phyloP scores from a whole-genome alignment of 2,888 invertebrate species.

The Pterobdella sp. region DNA sequence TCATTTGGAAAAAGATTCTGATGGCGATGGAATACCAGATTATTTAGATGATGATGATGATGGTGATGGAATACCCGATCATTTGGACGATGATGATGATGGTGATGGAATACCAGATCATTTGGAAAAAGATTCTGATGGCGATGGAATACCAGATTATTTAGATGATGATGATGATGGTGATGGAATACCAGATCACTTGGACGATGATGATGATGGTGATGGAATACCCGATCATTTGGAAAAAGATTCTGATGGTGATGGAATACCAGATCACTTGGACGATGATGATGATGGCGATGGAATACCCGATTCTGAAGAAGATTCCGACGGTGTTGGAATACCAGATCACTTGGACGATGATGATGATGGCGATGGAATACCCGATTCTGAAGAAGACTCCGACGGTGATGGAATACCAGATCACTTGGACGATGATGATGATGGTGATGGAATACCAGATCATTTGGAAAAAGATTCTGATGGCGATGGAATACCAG shows the following conservation, averaged over 20 bases:
- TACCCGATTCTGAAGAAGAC: conserved; percentile 46
- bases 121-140: conserved; percentile 37
- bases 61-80: conserved; percentile 43
- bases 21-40: conserved; percentile 40
- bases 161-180: conserved; percentile 40
- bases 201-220: conserved; percentile 40
- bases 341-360: conserved; percentile 42
- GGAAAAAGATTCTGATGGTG: conserved; percentile 40
- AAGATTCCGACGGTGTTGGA: conserved; percentile 44
- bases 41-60: conserved; percentile 34
- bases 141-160: conserved; percentile 42
- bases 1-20: conserved; percentile 31
- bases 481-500: conserved; percentile 40
- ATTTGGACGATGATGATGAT: conserved; percentile 34
- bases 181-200: conserved; percentile 37
- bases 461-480: conserved; percentile 33
- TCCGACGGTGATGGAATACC: conserved; percentile 45
- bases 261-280: conserved; percentile 40
- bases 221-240: conserved; percentile 45
- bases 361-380: conserved; percentile 45
- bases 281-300: conserved; percentile 43
- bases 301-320: conserved; percentile 44
- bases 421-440: conserved; percentile 42
- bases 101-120: conserved; percentile 39
- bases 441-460: conserved; percentile 38